These are phyloP conservation scores for Molorchus minor DNA, from an alignment of 2,888 invertebrate species.

Conservation along the genomic window DNA sequence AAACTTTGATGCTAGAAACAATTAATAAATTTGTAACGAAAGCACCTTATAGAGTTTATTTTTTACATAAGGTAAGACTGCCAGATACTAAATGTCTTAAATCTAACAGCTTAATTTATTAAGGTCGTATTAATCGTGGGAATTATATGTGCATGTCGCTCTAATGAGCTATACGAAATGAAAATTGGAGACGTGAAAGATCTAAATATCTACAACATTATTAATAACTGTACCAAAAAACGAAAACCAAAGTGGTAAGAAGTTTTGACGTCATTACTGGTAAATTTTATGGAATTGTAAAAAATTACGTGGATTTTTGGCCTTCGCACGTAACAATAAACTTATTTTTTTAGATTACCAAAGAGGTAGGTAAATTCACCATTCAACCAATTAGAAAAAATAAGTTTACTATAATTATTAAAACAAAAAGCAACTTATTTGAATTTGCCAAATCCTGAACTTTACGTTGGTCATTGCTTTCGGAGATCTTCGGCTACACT, in stretches of 20 bases:
- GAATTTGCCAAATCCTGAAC: slow-evolving; percentile 1
- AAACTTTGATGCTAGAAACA: no score
- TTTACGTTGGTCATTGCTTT: not conserved
- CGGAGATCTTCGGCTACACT: not conserved
- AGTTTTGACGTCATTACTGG: slow-evolving; percentile 26
- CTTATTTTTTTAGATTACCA: slow-evolving; percentile 7
- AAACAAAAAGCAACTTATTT: not conserved
- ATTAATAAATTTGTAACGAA: no score
- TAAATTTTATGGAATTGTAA: not conserved
- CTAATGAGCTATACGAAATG: slow-evolving; percentile 34
- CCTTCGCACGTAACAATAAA: not conserved
- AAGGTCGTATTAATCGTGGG: slow-evolving; percentile 35
- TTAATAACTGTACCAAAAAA: slow-evolving; percentile 29
- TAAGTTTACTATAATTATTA: not conserved
- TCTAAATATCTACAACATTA: slow-evolving; percentile 29
- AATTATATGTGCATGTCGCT: slow-evolving; percentile 37
- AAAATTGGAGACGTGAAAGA: slow-evolving; percentile 27
- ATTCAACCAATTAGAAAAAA: slow-evolving; percentile 2
- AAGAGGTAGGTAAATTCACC: not conserved
- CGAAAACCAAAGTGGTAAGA: no score
- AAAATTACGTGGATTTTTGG: not conserved
- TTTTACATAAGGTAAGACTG: no score
- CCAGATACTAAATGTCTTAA: no score
- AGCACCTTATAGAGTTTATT: no score
- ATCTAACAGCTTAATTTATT: slow-evolving; percentile 13